phyloP scores from a whole-genome alignment of 2,113 vertebrate species.

The Podiceps cristatus region DNA sequence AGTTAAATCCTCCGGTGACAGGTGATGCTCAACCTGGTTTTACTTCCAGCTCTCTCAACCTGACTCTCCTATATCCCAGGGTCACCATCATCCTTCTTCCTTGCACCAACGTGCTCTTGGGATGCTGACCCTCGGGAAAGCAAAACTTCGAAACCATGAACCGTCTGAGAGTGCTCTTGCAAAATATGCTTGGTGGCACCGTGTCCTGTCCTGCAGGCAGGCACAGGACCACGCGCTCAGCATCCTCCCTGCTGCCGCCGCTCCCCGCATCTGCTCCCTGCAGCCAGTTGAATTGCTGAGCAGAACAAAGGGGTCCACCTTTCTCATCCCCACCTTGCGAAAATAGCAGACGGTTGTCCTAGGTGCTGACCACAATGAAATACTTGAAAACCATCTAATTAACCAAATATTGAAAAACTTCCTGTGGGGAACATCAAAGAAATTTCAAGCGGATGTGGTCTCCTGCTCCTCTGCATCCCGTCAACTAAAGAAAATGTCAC shows the following conservation, averaged over 20 bases:
- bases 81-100: not conserved
- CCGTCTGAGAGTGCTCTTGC: not conserved
- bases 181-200: not conserved
- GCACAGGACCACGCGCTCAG: rapidly evolving
- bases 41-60: not conserved
- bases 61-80: not conserved
- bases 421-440: slow-evolving; percentile 10
- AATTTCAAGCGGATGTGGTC: not conserved
- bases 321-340: not conserved
- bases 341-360: not conserved
- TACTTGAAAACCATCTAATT: not conserved
- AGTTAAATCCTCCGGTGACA: not conserved
- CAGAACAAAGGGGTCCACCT: not conserved
- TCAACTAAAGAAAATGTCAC: not conserved
- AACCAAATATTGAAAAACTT: slow-evolving; percentile 1
- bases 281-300: not conserved
- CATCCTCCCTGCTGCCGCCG: not conserved
- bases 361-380: not conserved
- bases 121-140: not conserved
- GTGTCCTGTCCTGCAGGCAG: not conserved
- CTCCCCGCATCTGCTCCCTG: not conserved
- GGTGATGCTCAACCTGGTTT: slow-evolving; percentile 11
- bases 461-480: not conserved
- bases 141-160: not conserved
- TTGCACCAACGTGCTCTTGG: not conserved